Conservation (phyloP, 2,113 vertebrate genomes). For the Silurus asotus region DNA sequence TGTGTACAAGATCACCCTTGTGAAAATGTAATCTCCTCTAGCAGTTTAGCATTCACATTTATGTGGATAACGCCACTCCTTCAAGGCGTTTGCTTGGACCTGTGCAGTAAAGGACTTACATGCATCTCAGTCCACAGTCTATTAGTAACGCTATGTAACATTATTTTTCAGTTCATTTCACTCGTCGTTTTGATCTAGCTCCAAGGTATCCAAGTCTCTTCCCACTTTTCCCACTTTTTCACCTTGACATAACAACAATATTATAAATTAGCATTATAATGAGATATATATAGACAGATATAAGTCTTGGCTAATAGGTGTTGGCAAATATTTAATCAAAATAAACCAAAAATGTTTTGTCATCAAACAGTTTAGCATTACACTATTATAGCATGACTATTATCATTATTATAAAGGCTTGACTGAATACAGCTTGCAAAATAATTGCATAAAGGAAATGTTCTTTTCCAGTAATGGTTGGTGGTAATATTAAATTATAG, state of each 20-base stretch:
- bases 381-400: background rate
- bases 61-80: slow-evolving; percentile 33
- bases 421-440: background rate
- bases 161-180: slow-evolving; percentile 9
- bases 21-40: slow-evolving; percentile 44
- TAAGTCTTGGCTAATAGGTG: background rate
- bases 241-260: slow-evolving; percentile 32
- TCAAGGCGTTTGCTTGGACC: slow-evolving; percentile 12
- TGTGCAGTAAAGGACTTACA: slow-evolving; percentile 22
- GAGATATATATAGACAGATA: background rate
- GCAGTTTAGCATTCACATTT: slow-evolving; percentile 34
- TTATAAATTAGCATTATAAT: background rate
- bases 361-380: background rate
- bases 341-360: background rate
- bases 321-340: background rate
- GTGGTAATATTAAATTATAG: background rate
- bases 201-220: background rate
- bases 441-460: background rate
- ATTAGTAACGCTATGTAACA: slow-evolving; percentile 8
- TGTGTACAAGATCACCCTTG: slow-evolving; percentile 36
- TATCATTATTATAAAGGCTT: background rate
- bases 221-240: background rate
- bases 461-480: background rate
- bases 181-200: background rate
- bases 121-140: slow-evolving; percentile 1